phyloP scores from a whole-genome alignment of 2,888 invertebrate species.

The Nephrocerus scutellatus region DNA sequence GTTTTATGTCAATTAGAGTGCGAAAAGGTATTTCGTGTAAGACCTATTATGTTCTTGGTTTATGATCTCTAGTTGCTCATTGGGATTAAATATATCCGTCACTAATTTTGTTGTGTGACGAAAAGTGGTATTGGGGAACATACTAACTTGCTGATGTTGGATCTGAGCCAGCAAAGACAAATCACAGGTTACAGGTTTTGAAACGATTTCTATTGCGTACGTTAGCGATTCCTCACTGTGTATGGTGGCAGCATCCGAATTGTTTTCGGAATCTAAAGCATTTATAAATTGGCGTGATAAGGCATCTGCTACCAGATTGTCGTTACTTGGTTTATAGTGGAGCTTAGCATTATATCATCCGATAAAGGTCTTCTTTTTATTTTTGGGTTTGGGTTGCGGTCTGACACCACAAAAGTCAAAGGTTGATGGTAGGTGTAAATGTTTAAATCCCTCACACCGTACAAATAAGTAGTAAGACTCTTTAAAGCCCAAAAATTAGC shows the following conservation, averaged over 20 bases:
- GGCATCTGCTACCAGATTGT: constrained; percentile 4
- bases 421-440: no score
- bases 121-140: constrained; percentile 7
- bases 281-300: constrained; percentile 4
- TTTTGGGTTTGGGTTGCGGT: constrained; percentile 4
- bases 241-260: no score
- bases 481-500: no score
- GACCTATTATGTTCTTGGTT: constrained; percentile 7
- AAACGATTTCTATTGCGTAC: not conserved
- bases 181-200: constrained; percentile 1
- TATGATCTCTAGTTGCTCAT: constrained; percentile 4
- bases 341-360: constrained; percentile 3
- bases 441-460: constrained; percentile 3
- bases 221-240: no score
- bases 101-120: constrained; percentile 9
- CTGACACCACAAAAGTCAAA: constrained; percentile 3
- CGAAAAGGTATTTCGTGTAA: not conserved
- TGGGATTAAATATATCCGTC: constrained; percentile 2
- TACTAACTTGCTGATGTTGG: constrained; percentile 1
- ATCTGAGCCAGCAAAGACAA: constrained; percentile 6
- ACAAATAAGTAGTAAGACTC: no score
- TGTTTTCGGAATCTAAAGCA: no score
- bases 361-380: constrained; percentile 2
- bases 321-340: no score
- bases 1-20: not conserved